A percentile compares a stretch with the other conserved stretches of the same genome.
Conservation (phyloP, 2,888 invertebrate species). For the Xanthostigma xanthostigma region DNA sequence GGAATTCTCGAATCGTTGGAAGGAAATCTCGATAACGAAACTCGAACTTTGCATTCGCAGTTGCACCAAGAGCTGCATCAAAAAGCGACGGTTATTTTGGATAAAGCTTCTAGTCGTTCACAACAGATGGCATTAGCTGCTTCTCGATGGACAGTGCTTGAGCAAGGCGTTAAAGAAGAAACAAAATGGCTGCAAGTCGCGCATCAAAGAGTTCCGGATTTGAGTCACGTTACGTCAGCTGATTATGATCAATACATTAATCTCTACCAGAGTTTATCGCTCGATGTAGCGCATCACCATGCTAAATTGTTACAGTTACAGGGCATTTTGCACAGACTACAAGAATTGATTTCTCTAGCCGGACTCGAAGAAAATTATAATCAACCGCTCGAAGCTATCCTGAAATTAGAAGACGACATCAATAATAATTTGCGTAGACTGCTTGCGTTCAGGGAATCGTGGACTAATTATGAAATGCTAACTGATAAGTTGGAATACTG, state of each 20-base stretch:
- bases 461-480: constrained; percentile 58
- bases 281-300: constrained; percentile 67
- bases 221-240: constrained; percentile 63
- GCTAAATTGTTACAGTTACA: constrained; percentile 60
- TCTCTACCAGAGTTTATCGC: constrained; percentile 61
- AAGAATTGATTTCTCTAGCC: constrained; percentile 58
- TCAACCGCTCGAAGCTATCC: constrained; percentile 52
- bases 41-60: constrained; percentile 52
- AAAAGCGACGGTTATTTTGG: constrained; percentile 59
- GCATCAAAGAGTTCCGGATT: constrained; percentile 67
- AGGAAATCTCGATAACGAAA: constrained; percentile 68
- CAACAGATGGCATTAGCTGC: constrained; percentile 76
- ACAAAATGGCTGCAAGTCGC: constrained; percentile 71
- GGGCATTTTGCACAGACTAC: constrained; percentile 55
- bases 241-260: constrained; percentile 78
- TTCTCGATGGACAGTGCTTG: constrained; percentile 66
- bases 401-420: constrained; percentile 61
- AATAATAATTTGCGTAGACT: constrained; percentile 55
- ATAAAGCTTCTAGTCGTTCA: constrained; percentile 64
- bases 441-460: constrained; percentile 60
- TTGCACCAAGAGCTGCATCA: constrained; percentile 65
- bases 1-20: constrained; percentile 75
- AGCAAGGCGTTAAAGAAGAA: constrained; percentile 72
- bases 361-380: constrained; percentile 61
- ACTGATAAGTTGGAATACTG: constrained; percentile 61